A percentile compares a stretch with the other conserved stretches of the same genome.
phyloP scores from a whole-genome alignment of 1,140 invertebrate species.

The Bombus turneri region DNA sequence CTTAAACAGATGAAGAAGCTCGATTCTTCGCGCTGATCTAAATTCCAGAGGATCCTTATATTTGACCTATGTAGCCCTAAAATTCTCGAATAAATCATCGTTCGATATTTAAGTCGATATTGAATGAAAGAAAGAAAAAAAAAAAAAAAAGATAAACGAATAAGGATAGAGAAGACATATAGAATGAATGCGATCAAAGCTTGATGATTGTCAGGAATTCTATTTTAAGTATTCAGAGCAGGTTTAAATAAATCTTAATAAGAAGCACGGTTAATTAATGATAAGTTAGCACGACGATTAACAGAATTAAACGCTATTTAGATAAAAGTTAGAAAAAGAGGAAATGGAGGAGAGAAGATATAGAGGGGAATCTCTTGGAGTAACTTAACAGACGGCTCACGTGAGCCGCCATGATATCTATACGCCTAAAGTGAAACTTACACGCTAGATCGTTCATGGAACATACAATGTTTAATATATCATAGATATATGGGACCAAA shows the following conservation, averaged over 20 bases:
- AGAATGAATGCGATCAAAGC: background rate
- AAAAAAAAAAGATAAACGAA: background rate
- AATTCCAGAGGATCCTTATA: no score
- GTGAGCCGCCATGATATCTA: conserved; percentile 68
- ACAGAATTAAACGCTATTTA: background rate
- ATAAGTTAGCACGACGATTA: conserved; percentile 1
- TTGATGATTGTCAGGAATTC: conserved; percentile 15
- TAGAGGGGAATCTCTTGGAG: conserved; percentile 58
- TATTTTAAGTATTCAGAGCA: background rate
- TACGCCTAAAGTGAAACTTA: conserved; percentile 55
- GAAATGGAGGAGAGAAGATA: background rate
- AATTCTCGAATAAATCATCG: background rate
- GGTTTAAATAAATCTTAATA: conserved; percentile 45
- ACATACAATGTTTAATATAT: conserved; percentile 95
- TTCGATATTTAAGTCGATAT: background rate
- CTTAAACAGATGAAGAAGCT: no score
- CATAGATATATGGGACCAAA: conserved; percentile 97
- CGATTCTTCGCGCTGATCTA: no score
- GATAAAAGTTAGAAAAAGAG: background rate
- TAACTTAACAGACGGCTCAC: conserved; percentile 72
- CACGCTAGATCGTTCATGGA: conserved; percentile 90
- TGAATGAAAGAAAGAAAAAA: no score
- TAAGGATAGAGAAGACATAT: background rate
- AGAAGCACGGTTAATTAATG: background rate
- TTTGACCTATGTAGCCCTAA: no score